Percentiles rank a stretch among this genome's conserved stretches.
Conservation (phyloP, 2,113 vertebrate species). For the Hemiprocne comata region DNA sequence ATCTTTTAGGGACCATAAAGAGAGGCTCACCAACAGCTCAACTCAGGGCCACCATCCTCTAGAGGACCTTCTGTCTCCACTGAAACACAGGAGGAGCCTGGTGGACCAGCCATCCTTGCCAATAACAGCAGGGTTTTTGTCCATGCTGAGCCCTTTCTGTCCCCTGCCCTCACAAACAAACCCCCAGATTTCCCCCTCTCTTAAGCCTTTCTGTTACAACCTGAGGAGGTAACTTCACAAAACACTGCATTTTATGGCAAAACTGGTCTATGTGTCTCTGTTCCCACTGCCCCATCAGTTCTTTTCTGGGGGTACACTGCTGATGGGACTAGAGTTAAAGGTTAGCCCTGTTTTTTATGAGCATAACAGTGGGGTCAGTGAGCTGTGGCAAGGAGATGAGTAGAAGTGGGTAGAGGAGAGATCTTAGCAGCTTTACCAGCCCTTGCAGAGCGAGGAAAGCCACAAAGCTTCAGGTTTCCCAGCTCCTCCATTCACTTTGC, state of each 20-base stretch:
- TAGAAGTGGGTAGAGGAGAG: background rate
- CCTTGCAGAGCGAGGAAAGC: background rate
- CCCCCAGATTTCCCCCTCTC: background rate
- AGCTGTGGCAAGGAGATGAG: background rate
- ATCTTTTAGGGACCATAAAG: background rate
- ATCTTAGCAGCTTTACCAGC: background rate
- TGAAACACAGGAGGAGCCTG: background rate
- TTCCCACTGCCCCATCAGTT: rapidly evolving
- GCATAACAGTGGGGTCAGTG: background rate
- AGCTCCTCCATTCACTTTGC: background rate
- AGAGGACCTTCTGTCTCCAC: background rate
- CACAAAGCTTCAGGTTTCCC: background rate
- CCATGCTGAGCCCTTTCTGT: background rate
- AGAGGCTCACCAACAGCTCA: background rate
- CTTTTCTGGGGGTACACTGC: background rate
- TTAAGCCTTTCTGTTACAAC: background rate
- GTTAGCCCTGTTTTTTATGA: background rate
- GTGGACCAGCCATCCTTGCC: background rate
- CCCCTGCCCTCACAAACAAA: background rate
- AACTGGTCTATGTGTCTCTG: background rate
- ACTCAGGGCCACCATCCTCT: background rate
- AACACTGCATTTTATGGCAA: background rate
- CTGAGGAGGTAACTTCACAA: background rate
- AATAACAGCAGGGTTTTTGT: background rate
- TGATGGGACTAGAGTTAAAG: background rate